Evolutionary conservation across 2,113 vertebrate species (phyloP).

Genomic region (Rafetus swinhoei): DNA sequence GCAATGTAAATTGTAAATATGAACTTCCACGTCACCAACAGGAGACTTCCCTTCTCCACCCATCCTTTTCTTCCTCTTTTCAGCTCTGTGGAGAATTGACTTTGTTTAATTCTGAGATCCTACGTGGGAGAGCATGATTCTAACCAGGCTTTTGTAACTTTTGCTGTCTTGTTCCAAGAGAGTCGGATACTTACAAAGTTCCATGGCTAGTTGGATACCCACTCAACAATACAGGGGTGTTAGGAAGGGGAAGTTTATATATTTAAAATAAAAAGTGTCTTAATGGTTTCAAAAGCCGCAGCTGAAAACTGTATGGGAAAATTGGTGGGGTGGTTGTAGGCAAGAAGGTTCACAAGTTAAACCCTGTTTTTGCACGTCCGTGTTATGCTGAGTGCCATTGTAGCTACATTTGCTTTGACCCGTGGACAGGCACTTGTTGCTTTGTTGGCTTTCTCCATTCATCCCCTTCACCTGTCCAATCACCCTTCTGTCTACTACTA

Average conservation of each 20-base stretch:
- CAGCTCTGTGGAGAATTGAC: background rate
- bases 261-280: background rate
- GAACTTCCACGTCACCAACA: background rate
- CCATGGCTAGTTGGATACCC: background rate
- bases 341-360: background rate
- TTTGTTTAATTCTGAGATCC: background rate
- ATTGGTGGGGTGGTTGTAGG: background rate
- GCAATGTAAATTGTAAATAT: background rate
- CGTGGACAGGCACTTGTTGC: slow-evolving; percentile 44
- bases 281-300: background rate
- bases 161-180: background rate
- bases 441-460: background rate
- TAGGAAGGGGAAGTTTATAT: background rate
- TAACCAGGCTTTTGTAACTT: background rate
- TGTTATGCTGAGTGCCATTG: background rate
- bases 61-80: background rate
- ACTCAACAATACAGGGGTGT: background rate
- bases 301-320: background rate
- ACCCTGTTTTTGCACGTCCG: background rate
- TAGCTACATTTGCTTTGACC: background rate
- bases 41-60: background rate
- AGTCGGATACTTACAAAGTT: accelerated
- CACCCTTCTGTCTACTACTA: background rate
- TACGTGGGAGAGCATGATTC: background rate
- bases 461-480: background rate